phyloP scores from a whole-genome alignment of 2,113 vertebrate species.

The Melospiza georgiana region DNA sequence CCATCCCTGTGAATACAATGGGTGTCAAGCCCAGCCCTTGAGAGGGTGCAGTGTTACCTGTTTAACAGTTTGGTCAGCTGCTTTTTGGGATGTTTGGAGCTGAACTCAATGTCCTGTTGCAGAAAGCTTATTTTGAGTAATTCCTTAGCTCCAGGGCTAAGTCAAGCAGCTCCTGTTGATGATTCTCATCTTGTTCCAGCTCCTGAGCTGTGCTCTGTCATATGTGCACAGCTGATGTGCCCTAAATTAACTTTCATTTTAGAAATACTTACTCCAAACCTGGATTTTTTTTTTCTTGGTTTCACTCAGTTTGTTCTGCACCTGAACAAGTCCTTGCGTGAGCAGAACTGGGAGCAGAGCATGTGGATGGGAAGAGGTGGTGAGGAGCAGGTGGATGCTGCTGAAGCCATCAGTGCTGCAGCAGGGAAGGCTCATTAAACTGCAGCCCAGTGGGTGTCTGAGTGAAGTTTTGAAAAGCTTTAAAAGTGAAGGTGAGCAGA shows the following conservation, averaged over 20 bases:
- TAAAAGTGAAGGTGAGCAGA: background rate
- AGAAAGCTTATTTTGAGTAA: background rate
- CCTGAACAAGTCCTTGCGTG: background rate
- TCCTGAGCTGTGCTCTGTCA: background rate
- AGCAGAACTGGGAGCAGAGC: background rate
- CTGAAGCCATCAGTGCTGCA: background rate
- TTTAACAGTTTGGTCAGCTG: background rate
- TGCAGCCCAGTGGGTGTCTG: background rate
- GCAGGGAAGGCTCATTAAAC: slow-evolving; percentile 17
- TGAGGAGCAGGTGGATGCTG: background rate
- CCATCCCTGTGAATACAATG: background rate
- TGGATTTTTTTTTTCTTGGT: background rate
- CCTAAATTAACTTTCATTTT: background rate
- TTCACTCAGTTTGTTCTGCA: background rate
- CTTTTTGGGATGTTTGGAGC: background rate
- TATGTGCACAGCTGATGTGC: background rate
- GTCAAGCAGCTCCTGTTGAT: background rate
- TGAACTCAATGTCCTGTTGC: background rate
- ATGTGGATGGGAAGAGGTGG: background rate
- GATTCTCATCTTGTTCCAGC: background rate
- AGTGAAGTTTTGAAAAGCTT: background rate
- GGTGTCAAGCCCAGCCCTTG: background rate
- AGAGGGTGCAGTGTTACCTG: background rate
- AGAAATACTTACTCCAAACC: background rate
- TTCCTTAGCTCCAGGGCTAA: background rate